Evolutionary conservation across 2,888 invertebrate genomes (phyloP).

Genomic region (Amphipyra tragopoginis): DNA sequence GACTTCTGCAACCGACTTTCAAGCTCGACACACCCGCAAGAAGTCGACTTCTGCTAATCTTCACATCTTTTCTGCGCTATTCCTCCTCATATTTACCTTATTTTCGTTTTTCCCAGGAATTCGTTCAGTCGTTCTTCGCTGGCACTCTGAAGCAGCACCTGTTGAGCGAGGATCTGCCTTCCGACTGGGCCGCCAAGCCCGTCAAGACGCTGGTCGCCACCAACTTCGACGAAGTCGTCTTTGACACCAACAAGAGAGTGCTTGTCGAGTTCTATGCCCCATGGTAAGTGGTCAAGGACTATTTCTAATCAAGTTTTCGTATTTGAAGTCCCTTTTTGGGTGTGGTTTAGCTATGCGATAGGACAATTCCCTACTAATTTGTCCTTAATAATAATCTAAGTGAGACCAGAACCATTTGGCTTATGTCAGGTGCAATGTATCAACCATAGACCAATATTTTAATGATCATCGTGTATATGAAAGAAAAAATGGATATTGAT

Average conservation of each 20-base stretch:
- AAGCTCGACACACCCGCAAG: too few relatives aligned
- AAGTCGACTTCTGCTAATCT: too few relatives aligned
- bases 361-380: too few relatives aligned
- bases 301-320: background rate
- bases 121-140: constrained; percentile 96
- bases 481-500: too few relatives aligned
- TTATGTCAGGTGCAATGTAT: too few relatives aligned
- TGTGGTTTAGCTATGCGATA: too few relatives aligned
- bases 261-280: constrained; percentile 99
- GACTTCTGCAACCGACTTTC: too few relatives aligned
- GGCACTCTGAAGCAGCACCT: constrained; percentile 98
- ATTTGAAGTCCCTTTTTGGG: too few relatives aligned
- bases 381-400: too few relatives aligned
- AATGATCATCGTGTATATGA: too few relatives aligned
- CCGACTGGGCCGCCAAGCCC: constrained; percentile 98
- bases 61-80: background rate
- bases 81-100: background rate
- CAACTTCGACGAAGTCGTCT: constrained; percentile 98
- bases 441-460: too few relatives aligned
- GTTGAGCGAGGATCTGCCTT: constrained; percentile 97
- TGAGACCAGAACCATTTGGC: too few relatives aligned
- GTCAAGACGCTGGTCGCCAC: constrained; percentile 98
- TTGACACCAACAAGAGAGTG: constrained; percentile 96
- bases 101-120: constrained; percentile 83
- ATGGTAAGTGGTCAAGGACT: constrained; percentile 90